These are phyloP conservation scores for Corvus hawaiiensis DNA, from an alignment of 2,113 vertebrate species.

Conservation along the genomic window DNA sequence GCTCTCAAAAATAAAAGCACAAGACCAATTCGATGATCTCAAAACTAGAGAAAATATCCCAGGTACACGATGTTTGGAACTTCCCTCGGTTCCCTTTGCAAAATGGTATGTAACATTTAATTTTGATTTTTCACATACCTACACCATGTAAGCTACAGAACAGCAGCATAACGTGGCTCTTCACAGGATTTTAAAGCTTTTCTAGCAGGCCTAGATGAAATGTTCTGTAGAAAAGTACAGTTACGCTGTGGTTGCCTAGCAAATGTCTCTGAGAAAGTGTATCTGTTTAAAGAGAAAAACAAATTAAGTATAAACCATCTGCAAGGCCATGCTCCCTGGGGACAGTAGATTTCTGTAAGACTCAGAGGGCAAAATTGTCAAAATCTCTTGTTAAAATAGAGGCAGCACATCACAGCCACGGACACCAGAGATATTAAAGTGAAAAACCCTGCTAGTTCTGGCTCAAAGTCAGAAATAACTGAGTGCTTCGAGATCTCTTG, in stretches of 20 bases:
- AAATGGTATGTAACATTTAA: not conserved
- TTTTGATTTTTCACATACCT: slow-evolving; percentile 3
- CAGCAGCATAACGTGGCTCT: not conserved
- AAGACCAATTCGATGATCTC: not conserved
- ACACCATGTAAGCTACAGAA: not conserved
- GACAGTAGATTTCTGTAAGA: not conserved
- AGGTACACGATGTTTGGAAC: not conserved
- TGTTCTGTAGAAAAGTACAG: not conserved
- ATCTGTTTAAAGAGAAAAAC: slow-evolving; percentile 39
- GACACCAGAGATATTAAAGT: not conserved
- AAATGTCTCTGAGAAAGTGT: not conserved
- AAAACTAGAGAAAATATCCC: not conserved
- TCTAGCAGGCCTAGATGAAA: not conserved
- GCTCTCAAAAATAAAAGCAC: not conserved
- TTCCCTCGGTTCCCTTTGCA: not conserved
- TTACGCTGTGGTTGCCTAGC: not conserved
- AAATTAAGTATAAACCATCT: slow-evolving; percentile 40
- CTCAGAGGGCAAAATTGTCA: slow-evolving; percentile 1
- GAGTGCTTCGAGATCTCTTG: not conserved
- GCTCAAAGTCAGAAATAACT: not conserved
- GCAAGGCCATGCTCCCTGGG: not conserved
- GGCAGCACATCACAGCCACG: not conserved
- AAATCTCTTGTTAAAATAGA: not conserved
- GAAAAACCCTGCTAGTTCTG: not conserved
- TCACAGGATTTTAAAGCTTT: not conserved